phyloP scores from a whole-genome alignment of 2,113 vertebrate species.

The Lutjanus erythropterus region DNA sequence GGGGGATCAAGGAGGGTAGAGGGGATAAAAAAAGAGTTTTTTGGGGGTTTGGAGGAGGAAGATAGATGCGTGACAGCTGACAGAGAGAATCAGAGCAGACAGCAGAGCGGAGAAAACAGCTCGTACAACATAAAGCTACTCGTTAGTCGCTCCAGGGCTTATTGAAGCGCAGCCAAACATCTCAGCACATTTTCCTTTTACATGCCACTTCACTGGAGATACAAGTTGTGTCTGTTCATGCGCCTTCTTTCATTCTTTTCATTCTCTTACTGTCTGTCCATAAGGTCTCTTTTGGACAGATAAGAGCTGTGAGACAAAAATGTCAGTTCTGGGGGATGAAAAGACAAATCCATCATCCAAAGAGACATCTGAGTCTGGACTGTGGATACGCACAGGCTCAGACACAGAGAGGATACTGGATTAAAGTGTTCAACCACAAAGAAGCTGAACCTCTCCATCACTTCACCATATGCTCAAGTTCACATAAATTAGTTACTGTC shows the following conservation, averaged over 20 bases:
- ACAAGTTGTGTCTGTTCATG: background rate
- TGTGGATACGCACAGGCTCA: background rate
- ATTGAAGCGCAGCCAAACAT: constrained; percentile 24
- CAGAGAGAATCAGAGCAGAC: constrained; percentile 16
- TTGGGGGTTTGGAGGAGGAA: background rate
- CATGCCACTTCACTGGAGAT: constrained; percentile 16
- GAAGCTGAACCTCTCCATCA: too few relatives aligned
- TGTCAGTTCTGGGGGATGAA: background rate
- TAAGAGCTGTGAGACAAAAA: constrained; percentile 2
- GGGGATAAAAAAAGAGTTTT: background rate
- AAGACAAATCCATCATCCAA: background rate
- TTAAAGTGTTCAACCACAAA: too few relatives aligned
- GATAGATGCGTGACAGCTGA: constrained; percentile 9
- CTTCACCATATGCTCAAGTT: too few relatives aligned
- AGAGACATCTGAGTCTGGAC: background rate
- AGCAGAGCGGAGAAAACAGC: constrained; percentile 3
- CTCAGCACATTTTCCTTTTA: constrained; percentile 3
- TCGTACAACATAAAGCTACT: background rate
- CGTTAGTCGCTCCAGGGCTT: constrained; percentile 8
- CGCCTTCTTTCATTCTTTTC: background rate
- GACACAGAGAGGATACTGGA: too few relatives aligned
- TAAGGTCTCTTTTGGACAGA: background rate
- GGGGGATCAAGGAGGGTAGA: background rate
- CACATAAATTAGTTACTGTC: too few relatives aligned
- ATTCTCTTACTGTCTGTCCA: background rate